Percentiles rank a stretch among this genome's conserved stretches.
Evolutionary conservation across 2,113 vertebrate species (phyloP).

Genomic region (Danio rerio): DNA sequence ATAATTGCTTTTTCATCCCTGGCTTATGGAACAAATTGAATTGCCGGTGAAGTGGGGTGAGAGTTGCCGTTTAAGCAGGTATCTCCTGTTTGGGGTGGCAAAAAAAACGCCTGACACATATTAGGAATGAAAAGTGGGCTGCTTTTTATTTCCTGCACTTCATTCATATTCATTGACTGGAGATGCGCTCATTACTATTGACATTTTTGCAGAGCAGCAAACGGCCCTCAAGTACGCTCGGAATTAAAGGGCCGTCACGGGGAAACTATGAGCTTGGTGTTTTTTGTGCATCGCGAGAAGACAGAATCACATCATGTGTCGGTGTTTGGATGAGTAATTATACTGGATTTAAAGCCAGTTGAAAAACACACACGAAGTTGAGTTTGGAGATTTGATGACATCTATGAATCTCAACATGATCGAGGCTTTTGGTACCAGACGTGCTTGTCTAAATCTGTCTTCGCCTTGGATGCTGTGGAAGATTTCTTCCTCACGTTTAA

Average conservation of each 20-base stretch:
- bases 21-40: slow-evolving; percentile 79
- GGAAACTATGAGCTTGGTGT: slow-evolving; percentile 23
- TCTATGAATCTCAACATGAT: neutral
- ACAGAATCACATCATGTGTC: slow-evolving; percentile 11
- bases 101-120: slow-evolving; percentile 63
- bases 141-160: slow-evolving; percentile 45
- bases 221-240: slow-evolving; percentile 58
- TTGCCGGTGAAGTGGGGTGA: slow-evolving; percentile 72
- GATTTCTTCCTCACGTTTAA: slow-evolving; percentile 54
- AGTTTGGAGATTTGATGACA: neutral
- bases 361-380: neutral
- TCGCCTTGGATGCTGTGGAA: slow-evolving; percentile 40
- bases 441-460: slow-evolving; percentile 4
- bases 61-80: slow-evolving; percentile 73
- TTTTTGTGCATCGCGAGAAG: neutral
- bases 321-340: slow-evolving; percentile 21
- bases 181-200: slow-evolving; percentile 68
- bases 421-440: neutral
- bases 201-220: slow-evolving; percentile 65
- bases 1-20: slow-evolving; percentile 80
- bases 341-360: neutral
- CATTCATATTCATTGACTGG: slow-evolving; percentile 67
- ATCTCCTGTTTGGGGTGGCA: slow-evolving; percentile 68
- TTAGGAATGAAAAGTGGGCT: slow-evolving; percentile 60
- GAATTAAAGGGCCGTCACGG: slow-evolving; percentile 61